Percentiles rank a stretch among this genome's conserved stretches.
Evolutionary conservation across 2,888 invertebrate species (phyloP).

Genomic region (Leptodirus hochenwartii): DNA sequence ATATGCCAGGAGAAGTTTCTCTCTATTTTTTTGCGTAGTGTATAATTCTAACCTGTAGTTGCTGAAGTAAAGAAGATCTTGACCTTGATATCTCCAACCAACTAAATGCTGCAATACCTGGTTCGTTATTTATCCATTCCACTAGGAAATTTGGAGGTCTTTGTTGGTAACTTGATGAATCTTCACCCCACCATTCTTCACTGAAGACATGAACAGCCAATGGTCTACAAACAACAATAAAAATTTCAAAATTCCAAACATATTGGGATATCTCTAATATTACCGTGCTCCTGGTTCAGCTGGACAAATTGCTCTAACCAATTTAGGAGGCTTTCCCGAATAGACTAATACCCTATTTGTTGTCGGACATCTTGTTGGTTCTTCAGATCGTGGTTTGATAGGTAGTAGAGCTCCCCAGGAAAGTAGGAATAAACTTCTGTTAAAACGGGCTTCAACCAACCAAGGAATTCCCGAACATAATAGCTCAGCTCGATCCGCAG

Average conservation of each 20-base stretch:
- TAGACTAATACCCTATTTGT: conserved; percentile 58
- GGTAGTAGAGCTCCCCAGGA: conserved; percentile 68
- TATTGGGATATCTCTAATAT: too few species aligned
- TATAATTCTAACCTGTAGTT: too few species aligned
- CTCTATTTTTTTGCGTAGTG: conserved; percentile 29
- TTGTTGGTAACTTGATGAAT: conserved; percentile 19
- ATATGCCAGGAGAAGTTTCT: conserved; percentile 20
- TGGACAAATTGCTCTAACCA: conserved; percentile 54
- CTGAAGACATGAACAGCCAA: conserved; percentile 61
- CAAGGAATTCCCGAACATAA: conserved; percentile 61
- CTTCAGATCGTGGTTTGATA: conserved; percentile 38
- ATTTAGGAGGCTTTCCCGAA: conserved; percentile 47
- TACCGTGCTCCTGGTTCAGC: conserved; percentile 44
- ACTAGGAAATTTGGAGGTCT: conserved; percentile 42
- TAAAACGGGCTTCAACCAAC: conserved; percentile 60
- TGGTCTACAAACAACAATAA: too few species aligned
- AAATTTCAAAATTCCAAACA: too few species aligned
- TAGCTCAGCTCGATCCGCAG: conserved; percentile 38
- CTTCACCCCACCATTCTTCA: conserved; percentile 51
- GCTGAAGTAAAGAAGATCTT: conserved; percentile 39
- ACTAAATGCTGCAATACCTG: conserved; percentile 57
- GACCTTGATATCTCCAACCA: conserved; percentile 57
- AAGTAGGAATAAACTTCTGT: conserved; percentile 61
- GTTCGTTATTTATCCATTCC: conserved; percentile 51
- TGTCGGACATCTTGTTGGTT: conserved; percentile 53